Conservation (phyloP, 1,140 invertebrate genomes). For the Nephotettix cincticeps region DNA sequence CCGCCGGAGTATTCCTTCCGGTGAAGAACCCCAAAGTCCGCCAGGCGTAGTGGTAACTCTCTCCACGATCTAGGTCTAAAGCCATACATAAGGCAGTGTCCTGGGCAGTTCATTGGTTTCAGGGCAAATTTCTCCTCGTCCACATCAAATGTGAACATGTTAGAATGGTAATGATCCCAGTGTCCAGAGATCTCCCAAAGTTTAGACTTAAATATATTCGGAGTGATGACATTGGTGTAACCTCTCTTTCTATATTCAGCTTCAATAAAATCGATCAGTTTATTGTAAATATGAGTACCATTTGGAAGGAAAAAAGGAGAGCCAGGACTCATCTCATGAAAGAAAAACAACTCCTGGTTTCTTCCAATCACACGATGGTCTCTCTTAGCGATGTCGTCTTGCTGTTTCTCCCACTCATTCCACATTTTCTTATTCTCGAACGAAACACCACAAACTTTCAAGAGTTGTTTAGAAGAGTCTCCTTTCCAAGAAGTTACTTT, state of each 20-base stretch:
- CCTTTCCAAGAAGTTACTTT: conserved; percentile 19
- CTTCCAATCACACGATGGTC: conserved; percentile 27
- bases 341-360: conserved; percentile 18
- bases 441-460: conserved; percentile 30
- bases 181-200: conserved; percentile 71
- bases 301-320: not conserved
- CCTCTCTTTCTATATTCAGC: conserved; percentile 63
- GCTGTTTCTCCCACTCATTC: not conserved
- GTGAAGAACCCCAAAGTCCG: conserved; percentile 26
- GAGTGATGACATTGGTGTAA: conserved; percentile 66
- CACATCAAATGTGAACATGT: conserved; percentile 66
- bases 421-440: conserved; percentile 28
- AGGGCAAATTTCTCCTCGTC: conserved; percentile 68
- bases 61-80: not conserved
- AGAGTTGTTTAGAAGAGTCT: conserved; percentile 16
- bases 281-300: conserved; percentile 57
- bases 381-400: conserved; percentile 28
- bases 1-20: conserved; percentile 18
- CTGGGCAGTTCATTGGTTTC: conserved; percentile 75
- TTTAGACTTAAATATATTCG: conserved; percentile 70
- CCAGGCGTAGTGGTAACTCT: conserved; percentile 21
- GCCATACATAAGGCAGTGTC: conserved; percentile 51
- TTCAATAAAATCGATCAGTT: conserved; percentile 58
- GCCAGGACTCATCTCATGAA: not conserved
- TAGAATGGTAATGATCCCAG: conserved; percentile 69